Base-by-base conservation (phyloP, 2,113 vertebrate species). In the Corythoichthys intestinalis region DNA sequence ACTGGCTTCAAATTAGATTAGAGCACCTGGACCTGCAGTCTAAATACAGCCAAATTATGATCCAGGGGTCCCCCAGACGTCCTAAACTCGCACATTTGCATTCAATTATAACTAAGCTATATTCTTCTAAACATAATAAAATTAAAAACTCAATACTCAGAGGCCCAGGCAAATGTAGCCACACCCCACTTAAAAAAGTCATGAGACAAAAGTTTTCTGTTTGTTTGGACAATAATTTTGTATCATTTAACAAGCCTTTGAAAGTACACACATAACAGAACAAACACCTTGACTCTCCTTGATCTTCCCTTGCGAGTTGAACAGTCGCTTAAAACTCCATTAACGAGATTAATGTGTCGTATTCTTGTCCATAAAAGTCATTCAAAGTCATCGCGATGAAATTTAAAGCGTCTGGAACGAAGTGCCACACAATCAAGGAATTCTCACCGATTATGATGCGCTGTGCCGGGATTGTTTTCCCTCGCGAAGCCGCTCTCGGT, bases 391-490 rank as follows among this genome's bases (percentile, higher is more conserved):
- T 61, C 10, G 14, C 9, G 9, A 2, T 41, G 17, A 41, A 58
- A 28, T 11, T 60, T 9, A 7, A 38, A 20, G n/a, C 10, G 14
- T 17, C 58, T 8, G 35, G n/a, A 2, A 1, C 28, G 4, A 63
- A 67, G 56, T 66, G 66, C 14, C 14, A 28, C 17, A 38, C 11
- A 2, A 4, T 2, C 1, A 14, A 4, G 48, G 13, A 50, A 5
- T 54, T 54, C 1, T 2, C 2, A 2, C 41, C 14, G 6, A 44
- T 4, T 41, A 47, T 4, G 59, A 17, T 49, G 49, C 14, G 13
- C 0, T 1, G 52, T 12, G 6, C 44, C 1, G 60, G 0, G 68
- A 86, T 84, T 79, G 87, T 81, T 82, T 88, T 66, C 77, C 69
- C 67, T 71, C 13, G 60, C 60, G 78, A 44, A 74, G 72, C 68